Evolutionary conservation across 2,888 invertebrate genomes (phyloP).

Genomic region (Acleris literana): DNA sequence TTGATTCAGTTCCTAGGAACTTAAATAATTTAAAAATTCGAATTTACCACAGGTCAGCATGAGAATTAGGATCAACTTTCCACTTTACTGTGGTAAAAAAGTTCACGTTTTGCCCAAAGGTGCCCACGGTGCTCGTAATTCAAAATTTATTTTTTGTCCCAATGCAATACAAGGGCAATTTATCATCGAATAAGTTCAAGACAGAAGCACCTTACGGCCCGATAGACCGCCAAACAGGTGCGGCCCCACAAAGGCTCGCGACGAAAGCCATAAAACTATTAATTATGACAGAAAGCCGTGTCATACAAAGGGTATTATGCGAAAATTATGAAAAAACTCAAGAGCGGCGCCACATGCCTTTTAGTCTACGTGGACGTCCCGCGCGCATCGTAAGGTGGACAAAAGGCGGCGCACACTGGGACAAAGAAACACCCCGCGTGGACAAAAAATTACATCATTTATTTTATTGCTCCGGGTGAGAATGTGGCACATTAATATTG

Average conservation of each 20-base stretch:
- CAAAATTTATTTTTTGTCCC: constrained; percentile 25
- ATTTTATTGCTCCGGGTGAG: constrained; percentile 82
- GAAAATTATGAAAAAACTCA: constrained; percentile 59
- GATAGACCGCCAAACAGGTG: constrained; percentile 58
- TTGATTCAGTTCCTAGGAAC: no score
- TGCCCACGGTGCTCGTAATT: constrained; percentile 27
- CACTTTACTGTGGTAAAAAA: no score
- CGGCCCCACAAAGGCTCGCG: constrained; percentile 64
- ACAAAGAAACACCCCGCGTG: constrained; percentile 71
- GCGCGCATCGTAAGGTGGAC: constrained; percentile 51
- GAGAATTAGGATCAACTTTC: no score
- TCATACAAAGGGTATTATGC: constrained; percentile 65
- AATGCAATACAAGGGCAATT: constrained; percentile 38
- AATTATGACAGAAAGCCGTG: constrained; percentile 77
- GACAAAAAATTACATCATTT: constrained; percentile 84
- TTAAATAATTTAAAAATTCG: not conserved
- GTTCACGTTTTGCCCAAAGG: not conserved
- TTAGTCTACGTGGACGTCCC: constrained; percentile 76
- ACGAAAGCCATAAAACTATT: constrained; percentile 80
- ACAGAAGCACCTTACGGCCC: constrained; percentile 76
- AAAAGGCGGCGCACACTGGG: constrained; percentile 66
- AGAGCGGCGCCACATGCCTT: constrained; percentile 78
- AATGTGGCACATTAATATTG: constrained; percentile 80
- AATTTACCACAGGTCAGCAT: not conserved
- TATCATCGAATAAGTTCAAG: constrained; percentile 69